Conservation (phyloP, 2,888 invertebrate genomes). For the Latheticus oryzae region DNA sequence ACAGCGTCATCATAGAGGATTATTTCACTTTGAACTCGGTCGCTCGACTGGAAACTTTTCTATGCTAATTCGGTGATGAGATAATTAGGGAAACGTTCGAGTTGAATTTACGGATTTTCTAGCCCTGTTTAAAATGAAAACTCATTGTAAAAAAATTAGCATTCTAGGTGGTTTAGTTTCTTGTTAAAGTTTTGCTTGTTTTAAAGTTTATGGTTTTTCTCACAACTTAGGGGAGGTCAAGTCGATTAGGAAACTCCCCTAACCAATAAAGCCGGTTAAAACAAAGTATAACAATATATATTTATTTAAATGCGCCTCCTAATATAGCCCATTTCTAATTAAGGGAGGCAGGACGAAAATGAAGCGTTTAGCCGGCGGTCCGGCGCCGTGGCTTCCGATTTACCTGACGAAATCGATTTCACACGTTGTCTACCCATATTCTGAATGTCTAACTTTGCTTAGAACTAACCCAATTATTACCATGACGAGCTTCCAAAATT, state of each 20-base stretch:
- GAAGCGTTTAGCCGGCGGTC: conserved; percentile 57
- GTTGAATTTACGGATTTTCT: not conserved
- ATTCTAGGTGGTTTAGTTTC: too few relatives aligned
- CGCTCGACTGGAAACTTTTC: conserved; percentile 47
- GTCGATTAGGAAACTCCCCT: conserved; percentile 9
- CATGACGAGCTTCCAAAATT: conserved; percentile 50
- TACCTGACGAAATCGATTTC: conserved; percentile 61
- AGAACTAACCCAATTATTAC: conserved; percentile 23
- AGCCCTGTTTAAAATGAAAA: not conserved
- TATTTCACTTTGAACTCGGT: conserved; percentile 50
- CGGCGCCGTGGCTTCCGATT: conserved; percentile 62
- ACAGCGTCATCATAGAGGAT: conserved; percentile 28
- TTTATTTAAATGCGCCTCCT: conserved; percentile 53
- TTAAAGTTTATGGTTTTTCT: conserved; percentile 22
- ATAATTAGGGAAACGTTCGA: not conserved
- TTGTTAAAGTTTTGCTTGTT: too few relatives aligned
- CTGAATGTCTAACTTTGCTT: conserved; percentile 45
- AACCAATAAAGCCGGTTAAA: conserved; percentile 44
- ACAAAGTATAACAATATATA: conserved; percentile 47
- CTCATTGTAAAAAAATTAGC: too few relatives aligned
- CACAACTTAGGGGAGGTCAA: conserved; percentile 42
- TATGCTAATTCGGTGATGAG: conserved; percentile 46
- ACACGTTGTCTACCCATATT: conserved; percentile 56
- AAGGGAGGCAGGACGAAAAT: conserved; percentile 56
- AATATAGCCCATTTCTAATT: conserved; percentile 57